Evolutionary conservation across 2,797 vertebrate genomes (phyloP).

Genomic region (Chelmon rostratus): DNA sequence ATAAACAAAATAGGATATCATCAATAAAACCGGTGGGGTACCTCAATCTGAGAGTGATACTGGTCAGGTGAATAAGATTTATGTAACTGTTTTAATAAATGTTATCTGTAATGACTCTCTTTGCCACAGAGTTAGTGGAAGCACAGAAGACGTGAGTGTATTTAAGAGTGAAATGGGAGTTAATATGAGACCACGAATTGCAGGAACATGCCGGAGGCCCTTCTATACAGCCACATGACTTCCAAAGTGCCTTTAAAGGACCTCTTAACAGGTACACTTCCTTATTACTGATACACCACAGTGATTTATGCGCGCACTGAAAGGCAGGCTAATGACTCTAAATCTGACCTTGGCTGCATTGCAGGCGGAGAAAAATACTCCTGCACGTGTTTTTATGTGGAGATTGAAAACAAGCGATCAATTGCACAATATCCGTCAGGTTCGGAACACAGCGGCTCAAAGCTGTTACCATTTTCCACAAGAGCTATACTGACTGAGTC

Average conservation of each 20-base stretch:
- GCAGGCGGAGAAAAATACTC: slow-evolving; percentile 53
- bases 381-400: slow-evolving; percentile 55
- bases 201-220: slow-evolving; percentile 80
- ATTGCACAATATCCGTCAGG: slow-evolving; percentile 38
- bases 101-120: slow-evolving; percentile 30
- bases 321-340: slow-evolving; percentile 66
- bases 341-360: slow-evolving; percentile 79
- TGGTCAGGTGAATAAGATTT: slow-evolving; percentile 1
- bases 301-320: slow-evolving; percentile 76
- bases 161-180: slow-evolving; percentile 76
- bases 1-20: slow-evolving; percentile 5
- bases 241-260: slow-evolving; percentile 75
- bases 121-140: slow-evolving; percentile 20
- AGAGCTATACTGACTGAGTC: slow-evolving; percentile 33
- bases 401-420: slow-evolving; percentile 40
- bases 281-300: slow-evolving; percentile 81
- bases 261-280: slow-evolving; percentile 83
- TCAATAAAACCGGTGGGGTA: slow-evolving; percentile 2
- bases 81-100: slow-evolving; percentile 34
- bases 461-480: slow-evolving; percentile 10
- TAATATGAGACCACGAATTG: slow-evolving; percentile 85
- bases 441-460: slow-evolving; percentile 13
- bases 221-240: slow-evolving; percentile 78
- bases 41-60: background rate
- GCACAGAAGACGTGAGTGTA: slow-evolving; percentile 42